A percentile compares a stretch with the other conserved stretches of the same genome.
These are phyloP conservation scores for Cataglyphis altisquamis DNA, from an alignment of 2,888 invertebrate genomes.

Conservation along the genomic window DNA sequence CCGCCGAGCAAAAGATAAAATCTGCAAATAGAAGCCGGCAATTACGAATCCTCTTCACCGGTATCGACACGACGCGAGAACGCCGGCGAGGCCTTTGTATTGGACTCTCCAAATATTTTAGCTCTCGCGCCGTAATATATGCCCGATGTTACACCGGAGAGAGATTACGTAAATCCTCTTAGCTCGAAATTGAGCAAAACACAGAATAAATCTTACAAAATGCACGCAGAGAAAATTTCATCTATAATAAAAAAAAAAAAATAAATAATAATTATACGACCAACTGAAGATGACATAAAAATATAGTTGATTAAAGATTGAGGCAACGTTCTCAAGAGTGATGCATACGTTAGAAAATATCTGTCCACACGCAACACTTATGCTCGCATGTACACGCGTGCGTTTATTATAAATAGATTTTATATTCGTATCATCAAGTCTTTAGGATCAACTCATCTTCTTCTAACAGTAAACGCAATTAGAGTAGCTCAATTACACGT, in stretches of 20 bases:
- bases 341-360: background rate
- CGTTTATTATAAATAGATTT: slow-evolving; percentile 37
- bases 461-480: slow-evolving; percentile 54
- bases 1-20: slow-evolving; percentile 48
- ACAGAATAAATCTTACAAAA: background rate
- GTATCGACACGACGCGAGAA: slow-evolving; percentile 27
- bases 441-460: slow-evolving; percentile 47
- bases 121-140: background rate
- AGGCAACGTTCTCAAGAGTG: background rate
- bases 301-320: slow-evolving; percentile 11
- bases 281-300: too few species aligned
- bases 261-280: background rate
- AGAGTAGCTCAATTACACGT: slow-evolving; percentile 42
- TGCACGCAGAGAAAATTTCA: background rate
- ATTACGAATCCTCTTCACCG: slow-evolving; percentile 65
- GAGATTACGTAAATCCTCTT: slow-evolving; percentile 19
- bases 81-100: background rate
- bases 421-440: background rate
- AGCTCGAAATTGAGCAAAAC: background rate
- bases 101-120: slow-evolving; percentile 17
- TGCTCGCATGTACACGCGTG: background rate
- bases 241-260: background rate
- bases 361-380: background rate
- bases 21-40: slow-evolving; percentile 63
- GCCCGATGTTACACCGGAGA: slow-evolving; percentile 5